phyloP scores from a whole-genome alignment of 2,797 vertebrate genomes.

The Potorous gilbertii region DNA sequence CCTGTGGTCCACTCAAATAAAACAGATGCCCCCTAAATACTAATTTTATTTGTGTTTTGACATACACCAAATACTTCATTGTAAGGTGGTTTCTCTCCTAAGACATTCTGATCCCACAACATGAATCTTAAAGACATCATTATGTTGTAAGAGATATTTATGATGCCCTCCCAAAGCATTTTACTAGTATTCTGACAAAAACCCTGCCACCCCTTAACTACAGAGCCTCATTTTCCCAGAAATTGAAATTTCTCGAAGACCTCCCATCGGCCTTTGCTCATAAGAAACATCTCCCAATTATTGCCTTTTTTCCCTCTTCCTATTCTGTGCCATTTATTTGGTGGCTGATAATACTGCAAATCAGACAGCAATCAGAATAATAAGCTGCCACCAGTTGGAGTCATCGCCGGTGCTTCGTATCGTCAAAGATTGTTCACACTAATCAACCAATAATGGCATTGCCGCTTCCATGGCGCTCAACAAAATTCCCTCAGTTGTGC shows the following conservation, averaged over 20 bases:
- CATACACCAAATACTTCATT: background rate
- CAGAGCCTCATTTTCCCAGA: slow-evolving; percentile 50
- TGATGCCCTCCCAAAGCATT: background rate
- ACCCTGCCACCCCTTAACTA: background rate
- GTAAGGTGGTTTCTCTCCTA: background rate
- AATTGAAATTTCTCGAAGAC: slow-evolving; percentile 42
- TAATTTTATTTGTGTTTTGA: slow-evolving; percentile 18
- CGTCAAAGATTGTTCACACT: slow-evolving; percentile 83
- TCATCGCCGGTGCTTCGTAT: slow-evolving; percentile 78
- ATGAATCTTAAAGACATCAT: background rate
- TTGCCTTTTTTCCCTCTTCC: slow-evolving; percentile 70
- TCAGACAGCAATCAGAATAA: slow-evolving; percentile 86
- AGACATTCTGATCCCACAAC: background rate
- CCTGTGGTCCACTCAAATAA: background rate
- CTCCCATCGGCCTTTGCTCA: slow-evolving; percentile 67
- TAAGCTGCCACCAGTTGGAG: slow-evolving; percentile 82
- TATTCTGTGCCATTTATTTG: slow-evolving; percentile 68
- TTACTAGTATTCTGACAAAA: slow-evolving; percentile 35
- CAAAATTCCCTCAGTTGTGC: slow-evolving; percentile 81
- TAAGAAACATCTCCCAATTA: slow-evolving; percentile 71
- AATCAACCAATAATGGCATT: slow-evolving; percentile 86
- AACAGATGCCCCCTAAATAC: background rate
- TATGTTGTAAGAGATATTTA: background rate
- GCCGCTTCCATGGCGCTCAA: slow-evolving; percentile 76
- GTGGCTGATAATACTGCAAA: slow-evolving; percentile 79